Conservation (phyloP, 2,888 invertebrate species). For the Phlogophora meticulosa region DNA sequence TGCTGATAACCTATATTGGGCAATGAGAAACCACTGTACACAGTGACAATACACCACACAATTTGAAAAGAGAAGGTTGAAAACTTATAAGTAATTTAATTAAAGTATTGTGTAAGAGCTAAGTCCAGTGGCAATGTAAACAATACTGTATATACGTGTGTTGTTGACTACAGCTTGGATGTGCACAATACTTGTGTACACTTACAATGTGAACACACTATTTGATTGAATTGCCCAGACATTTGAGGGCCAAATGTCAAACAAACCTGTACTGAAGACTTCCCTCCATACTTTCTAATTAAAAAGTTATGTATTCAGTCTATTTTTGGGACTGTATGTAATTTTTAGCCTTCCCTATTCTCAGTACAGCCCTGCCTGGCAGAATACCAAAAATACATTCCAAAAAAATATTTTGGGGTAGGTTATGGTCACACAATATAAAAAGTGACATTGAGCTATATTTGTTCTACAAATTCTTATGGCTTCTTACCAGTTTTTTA, state of each 20-base stretch:
- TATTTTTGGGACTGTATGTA: constrained; percentile 49
- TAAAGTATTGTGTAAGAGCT: constrained; percentile 60
- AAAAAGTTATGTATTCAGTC: constrained; percentile 19
- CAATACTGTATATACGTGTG: constrained; percentile 49
- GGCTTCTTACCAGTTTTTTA: constrained; percentile 47
- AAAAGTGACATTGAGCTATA: constrained; percentile 44
- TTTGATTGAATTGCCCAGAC: constrained; percentile 21
- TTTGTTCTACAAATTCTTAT: constrained; percentile 22
- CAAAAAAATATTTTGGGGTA: constrained; percentile 50
- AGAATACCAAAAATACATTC: constrained; percentile 48
- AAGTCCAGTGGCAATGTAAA: constrained; percentile 60
- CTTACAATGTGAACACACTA: constrained; percentile 28
- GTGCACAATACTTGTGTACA: constrained; percentile 32
- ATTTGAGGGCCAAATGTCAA: constrained; percentile 37
- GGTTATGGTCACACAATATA: constrained; percentile 43
- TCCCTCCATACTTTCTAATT: constrained; percentile 38
- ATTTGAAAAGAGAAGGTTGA: constrained; percentile 32
- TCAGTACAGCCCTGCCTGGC: constrained; percentile 60
- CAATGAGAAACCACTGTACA: constrained; percentile 39
- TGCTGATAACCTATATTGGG: constrained; percentile 63
- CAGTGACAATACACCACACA: constrained; percentile 33
- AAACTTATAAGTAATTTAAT: constrained; percentile 59
- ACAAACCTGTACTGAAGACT: constrained; percentile 32
- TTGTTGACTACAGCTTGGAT: constrained; percentile 34
- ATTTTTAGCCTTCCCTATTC: constrained; percentile 48